Evolutionary conservation across 2,113 vertebrate species (phyloP), one percentile per base, ranked within the genome.

Genomic region (Petrocephalus zakoni): DNA sequence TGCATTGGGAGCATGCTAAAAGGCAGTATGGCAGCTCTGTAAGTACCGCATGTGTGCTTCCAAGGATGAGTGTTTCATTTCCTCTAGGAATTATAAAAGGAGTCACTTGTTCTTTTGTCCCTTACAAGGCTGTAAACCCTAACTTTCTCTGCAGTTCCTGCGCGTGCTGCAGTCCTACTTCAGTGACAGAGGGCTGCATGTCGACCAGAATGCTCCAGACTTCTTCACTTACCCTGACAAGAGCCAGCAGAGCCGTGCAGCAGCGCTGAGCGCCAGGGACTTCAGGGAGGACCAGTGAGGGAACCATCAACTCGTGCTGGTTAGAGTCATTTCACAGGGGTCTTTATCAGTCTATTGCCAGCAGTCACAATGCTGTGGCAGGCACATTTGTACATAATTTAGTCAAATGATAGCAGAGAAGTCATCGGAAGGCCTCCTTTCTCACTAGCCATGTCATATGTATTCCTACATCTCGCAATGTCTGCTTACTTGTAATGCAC

Each of bases 111-210:
- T 6, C 13, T 56, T 34, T 29, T 34, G 53, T 37, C 25, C 29
- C 29, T 13, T 22, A 0, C 55, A 7, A 19, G 25, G 15, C 51
- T 17, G 29, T 9, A 53, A 21, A 42, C 6, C 8, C 25, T 52
- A 83, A 21, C 58, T 61, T 42, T 47, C 61, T 47, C 46, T 72
- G 6, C 87, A 92, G 91, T 93, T 93, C 72, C 89, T 92, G 47
- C 89, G 89, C 68, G 91, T 89, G 19, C 82, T 91, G n/a, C 91
- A 92, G 88, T 88, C 87, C 19, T 92, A 93, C 55, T 90, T 93
- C 83, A 91, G 87, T 68, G 85, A 87, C 75, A 90, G 86, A 85
- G 91, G 92, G 0, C 85, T 90, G 52, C 51, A 92, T 9, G 87
- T 92, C 0, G 90, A 92, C 15, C 87, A 82, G 34, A 89, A 58